A percentile compares a stretch with the other conserved stretches of the same genome.
phyloP scores from a whole-genome alignment of 53 echinoderm and acorn worm genomes.

The Crossaster papposus region DNA sequence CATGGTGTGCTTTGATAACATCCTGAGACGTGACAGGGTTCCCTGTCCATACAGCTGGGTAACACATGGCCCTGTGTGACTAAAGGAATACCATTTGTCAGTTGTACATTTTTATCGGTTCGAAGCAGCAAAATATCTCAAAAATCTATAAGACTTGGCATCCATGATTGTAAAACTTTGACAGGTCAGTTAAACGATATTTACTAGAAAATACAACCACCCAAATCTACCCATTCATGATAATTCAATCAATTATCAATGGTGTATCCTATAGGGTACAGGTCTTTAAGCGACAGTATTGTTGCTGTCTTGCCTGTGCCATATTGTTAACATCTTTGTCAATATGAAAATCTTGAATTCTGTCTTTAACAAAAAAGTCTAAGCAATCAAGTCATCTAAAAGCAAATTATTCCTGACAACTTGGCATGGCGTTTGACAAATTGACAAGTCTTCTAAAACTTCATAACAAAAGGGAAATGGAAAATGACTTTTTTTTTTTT shows the following conservation, averaged over 20 bases:
- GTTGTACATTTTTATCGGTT: no score
- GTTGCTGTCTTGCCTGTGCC: no score
- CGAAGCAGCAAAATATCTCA: no score
- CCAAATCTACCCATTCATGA: no score
- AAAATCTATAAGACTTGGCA: no score
- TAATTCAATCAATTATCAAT: no score
- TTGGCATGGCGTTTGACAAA: conserved; percentile 16
- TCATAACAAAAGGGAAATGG: neutral
- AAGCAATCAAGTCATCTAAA: neutral
- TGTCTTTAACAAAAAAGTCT: neutral
- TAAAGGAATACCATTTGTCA: neutral
- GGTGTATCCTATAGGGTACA: no score
- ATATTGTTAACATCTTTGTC: neutral
- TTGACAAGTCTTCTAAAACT: conserved; percentile 17
- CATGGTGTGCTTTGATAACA: conserved; percentile 33
- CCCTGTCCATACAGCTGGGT: conserved; percentile 14
- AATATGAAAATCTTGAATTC: neutral
- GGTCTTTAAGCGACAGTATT: no score
- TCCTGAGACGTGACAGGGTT: conserved; percentile 35
- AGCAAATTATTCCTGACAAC: conserved; percentile 1
- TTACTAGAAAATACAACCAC: no score
- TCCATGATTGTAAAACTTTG: no score
- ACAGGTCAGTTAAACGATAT: no score
- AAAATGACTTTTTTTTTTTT: no score
- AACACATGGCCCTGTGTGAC: conserved; percentile 11